These are phyloP conservation scores for Dendrocopos noguchii DNA, from an alignment of 2,113 vertebrate species.

Conservation along the genomic window DNA sequence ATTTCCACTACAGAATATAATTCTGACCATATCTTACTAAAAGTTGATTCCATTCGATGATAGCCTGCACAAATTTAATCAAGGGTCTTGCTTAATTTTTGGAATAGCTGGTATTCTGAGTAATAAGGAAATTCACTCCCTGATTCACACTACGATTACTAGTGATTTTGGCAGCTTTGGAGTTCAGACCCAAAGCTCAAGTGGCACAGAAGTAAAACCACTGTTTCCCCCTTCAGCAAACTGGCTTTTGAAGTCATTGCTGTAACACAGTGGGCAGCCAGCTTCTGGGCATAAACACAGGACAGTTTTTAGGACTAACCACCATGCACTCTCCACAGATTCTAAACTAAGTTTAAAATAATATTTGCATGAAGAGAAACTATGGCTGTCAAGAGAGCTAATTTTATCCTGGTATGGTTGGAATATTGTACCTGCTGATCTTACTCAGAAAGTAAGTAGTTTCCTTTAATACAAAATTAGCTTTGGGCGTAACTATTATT, in stretches of 20 bases:
- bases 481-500: conserved; percentile 56
- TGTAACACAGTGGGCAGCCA: background rate
- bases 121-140: background rate
- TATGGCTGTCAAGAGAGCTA: conserved; percentile 5
- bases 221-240: background rate
- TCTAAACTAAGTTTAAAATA: conserved; percentile 47
- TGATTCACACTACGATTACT: background rate
- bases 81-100: background rate
- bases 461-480: conserved; percentile 56
- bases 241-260: background rate
- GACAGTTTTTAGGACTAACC: conserved; percentile 49
- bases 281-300: conserved; percentile 35
- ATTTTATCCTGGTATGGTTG: conserved; percentile 27
- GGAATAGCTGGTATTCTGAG: background rate
- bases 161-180: background rate
- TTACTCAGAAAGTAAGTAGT: background rate
- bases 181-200: background rate
- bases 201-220: conserved; percentile 10
- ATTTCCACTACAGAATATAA: conserved; percentile 54
- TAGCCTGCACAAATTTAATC: background rate
- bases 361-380: conserved; percentile 53
- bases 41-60: conserved; percentile 34
- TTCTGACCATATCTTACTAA: conserved; percentile 32
- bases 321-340: background rate
- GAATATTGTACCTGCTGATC: conserved; percentile 22